phyloP scores from a whole-genome alignment of 2,113 vertebrate genomes.

The Tor tambroides region DNA sequence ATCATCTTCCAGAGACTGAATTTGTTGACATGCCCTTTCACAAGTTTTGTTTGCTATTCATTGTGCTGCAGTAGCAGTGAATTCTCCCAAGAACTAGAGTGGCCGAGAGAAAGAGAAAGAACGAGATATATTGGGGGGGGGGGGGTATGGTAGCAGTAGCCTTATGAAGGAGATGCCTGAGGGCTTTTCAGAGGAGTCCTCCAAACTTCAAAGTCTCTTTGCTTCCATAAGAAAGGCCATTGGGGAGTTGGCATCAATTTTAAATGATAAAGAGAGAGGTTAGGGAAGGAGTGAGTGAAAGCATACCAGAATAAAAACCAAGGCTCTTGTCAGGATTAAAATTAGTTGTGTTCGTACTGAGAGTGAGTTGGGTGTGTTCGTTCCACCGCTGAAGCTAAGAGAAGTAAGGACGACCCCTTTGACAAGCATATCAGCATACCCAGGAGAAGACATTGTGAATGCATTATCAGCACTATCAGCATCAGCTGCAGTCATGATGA shows the following conservation, averaged over 20 bases:
- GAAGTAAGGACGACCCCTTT: not conserved
- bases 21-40: constrained; percentile 46
- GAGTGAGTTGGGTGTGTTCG: constrained; percentile 17
- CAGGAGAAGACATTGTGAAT: not conserved
- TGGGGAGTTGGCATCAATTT: constrained; percentile 71
- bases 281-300: constrained; percentile 55
- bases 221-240: constrained; percentile 66
- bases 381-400: constrained; percentile 1
- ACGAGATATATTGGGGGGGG: constrained; percentile 8
- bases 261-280: constrained; percentile 68
- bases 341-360: constrained; percentile 46
- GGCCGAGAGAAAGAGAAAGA: constrained; percentile 41
- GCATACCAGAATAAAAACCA: constrained; percentile 59
- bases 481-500: not conserved
- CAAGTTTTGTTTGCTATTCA: constrained; percentile 52
- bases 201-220: constrained; percentile 73
- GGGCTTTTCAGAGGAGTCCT: constrained; percentile 70
- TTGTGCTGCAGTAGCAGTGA: constrained; percentile 28
- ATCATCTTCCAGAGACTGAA: constrained; percentile 7
- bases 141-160: constrained; percentile 45
- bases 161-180: constrained; percentile 66
- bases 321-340: constrained; percentile 52
- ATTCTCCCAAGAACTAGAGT: constrained; percentile 51
- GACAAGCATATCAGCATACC: not conserved
- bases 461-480: constrained; percentile 7